A percentile compares a stretch with the other conserved stretches of the same genome.
phyloP scores from a whole-genome alignment of 2,888 invertebrate genomes.

The Nemotelus pantherinus region DNA sequence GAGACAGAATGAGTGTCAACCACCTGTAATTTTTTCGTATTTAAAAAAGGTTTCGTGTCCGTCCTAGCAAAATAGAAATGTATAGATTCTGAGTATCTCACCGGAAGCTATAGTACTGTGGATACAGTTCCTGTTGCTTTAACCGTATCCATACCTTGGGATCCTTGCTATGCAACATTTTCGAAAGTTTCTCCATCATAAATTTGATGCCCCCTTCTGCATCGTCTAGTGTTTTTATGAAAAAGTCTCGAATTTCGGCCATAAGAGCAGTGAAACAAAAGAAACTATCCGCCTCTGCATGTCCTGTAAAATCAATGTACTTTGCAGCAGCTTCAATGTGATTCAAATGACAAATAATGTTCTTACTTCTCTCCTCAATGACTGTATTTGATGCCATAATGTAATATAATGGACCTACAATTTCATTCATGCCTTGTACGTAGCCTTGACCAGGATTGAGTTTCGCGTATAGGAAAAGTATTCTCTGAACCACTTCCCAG shows the following conservation, averaged over 20 bases:
- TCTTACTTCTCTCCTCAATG: slow-evolving; percentile 78
- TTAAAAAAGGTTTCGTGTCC: not conserved
- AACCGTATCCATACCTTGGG: slow-evolving; percentile 79
- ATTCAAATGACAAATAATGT: not conserved
- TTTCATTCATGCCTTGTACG: slow-evolving; percentile 99
- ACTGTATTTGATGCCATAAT: slow-evolving; percentile 93
- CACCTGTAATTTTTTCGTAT: slow-evolving; percentile 71
- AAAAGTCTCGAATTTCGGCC: slow-evolving; percentile 97
- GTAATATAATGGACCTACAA: slow-evolving; percentile 98
- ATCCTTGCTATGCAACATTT: slow-evolving; percentile 81
- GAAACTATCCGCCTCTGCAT: slow-evolving; percentile 97
- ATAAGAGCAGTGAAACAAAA: slow-evolving; percentile 98
- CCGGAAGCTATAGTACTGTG: slow-evolving; percentile 97
- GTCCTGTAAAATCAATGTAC: slow-evolving; percentile 68
- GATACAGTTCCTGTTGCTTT: slow-evolving; percentile 85
- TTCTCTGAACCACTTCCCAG: slow-evolving; percentile 98
- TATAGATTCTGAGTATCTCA: slow-evolving; percentile 56
- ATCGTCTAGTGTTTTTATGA: slow-evolving; percentile 95
- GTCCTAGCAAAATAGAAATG: not conserved
- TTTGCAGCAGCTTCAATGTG: not conserved
- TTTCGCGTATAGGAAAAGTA: slow-evolving; percentile 97
- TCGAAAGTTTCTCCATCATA: slow-evolving; percentile 86
- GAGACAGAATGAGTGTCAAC: slow-evolving; percentile 93
- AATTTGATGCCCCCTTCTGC: slow-evolving; percentile 89
- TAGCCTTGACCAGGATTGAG: slow-evolving; percentile 97